Evolutionary conservation across 2,888 invertebrate species (phyloP).

Genomic region (Callosobruchus maculatus): DNA sequence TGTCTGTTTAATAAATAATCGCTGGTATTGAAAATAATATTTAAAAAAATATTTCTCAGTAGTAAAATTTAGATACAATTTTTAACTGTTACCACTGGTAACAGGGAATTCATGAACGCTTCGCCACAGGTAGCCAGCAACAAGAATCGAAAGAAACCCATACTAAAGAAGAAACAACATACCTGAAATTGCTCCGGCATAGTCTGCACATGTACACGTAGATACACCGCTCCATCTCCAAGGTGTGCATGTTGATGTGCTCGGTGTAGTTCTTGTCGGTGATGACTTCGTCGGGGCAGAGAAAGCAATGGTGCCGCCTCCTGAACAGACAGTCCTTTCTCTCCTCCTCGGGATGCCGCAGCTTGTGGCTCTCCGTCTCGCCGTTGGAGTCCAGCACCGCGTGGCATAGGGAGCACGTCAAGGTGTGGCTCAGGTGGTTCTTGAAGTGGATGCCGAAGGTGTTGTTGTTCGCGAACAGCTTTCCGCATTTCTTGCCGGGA

Average conservation of each 20-base stretch:
- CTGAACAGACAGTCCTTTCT: slow-evolving; percentile 12
- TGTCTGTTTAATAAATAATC: too few relatives aligned
- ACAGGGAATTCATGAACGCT: too few relatives aligned
- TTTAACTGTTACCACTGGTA: too few relatives aligned
- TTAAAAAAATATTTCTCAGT: too few relatives aligned
- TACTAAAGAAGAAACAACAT: too few relatives aligned
- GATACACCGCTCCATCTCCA: slow-evolving; percentile 33
- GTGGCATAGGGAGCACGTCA: slow-evolving; percentile 46
- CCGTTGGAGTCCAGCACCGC: slow-evolving; percentile 49
- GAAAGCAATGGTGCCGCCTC: slow-evolving; percentile 28
- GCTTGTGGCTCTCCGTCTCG: slow-evolving; percentile 19
- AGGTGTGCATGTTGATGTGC: slow-evolving; percentile 39
- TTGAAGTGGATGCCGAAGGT: slow-evolving; percentile 51
- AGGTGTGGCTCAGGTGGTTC: slow-evolving; percentile 29
- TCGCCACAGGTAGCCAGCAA: too few relatives aligned
- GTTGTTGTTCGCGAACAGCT: slow-evolving; percentile 49
- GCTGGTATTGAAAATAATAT: too few relatives aligned
- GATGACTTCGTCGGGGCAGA: slow-evolving; percentile 28
- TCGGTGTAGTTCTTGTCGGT: slow-evolving; percentile 24
- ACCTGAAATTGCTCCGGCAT: slow-evolving; percentile 41
- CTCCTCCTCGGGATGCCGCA: slow-evolving; percentile 2
- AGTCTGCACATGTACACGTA: slow-evolving; percentile 43
- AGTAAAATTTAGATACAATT: too few relatives aligned
- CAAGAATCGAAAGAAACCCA: too few relatives aligned
- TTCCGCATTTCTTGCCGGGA: slow-evolving; percentile 45